phyloP scores from a whole-genome alignment of 2,797 vertebrate genomes.

The Aotus griseimembra region DNA sequence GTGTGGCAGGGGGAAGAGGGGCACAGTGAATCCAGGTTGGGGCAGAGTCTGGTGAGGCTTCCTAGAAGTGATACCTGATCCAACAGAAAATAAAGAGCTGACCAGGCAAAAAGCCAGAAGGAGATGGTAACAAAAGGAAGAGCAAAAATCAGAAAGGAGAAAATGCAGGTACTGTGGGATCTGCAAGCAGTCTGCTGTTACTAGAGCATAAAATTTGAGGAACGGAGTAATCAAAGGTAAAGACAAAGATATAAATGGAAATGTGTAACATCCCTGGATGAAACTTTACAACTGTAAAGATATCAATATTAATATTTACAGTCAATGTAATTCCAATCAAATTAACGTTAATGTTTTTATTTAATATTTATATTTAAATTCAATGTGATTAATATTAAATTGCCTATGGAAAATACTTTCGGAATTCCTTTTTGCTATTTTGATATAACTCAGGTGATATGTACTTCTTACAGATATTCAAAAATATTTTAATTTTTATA shows the following conservation, averaged over 20 bases:
- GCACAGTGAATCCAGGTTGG: background rate
- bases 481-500: background rate
- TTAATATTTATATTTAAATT: background rate
- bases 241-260: background rate
- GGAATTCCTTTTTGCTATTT: background rate
- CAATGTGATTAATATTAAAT: background rate
- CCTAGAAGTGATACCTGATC: background rate
- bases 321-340: background rate
- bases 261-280: background rate
- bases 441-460: background rate
- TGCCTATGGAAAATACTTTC: background rate
- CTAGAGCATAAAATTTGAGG: background rate
- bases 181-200: background rate
- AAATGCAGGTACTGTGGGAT: background rate
- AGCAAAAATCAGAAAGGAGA: slow-evolving; percentile 15
- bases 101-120: background rate
- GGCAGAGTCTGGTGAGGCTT: background rate
- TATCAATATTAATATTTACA: background rate
- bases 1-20: background rate
- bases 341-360: background rate
- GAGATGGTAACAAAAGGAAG: background rate
- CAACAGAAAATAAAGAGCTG: background rate
- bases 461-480: background rate
- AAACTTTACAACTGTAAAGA: background rate
- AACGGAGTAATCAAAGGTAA: background rate